Percentiles rank a stretch among this genome's conserved stretches.
phyloP scores from a whole-genome alignment of 2,797 vertebrate species.

The Danionella dracula region DNA sequence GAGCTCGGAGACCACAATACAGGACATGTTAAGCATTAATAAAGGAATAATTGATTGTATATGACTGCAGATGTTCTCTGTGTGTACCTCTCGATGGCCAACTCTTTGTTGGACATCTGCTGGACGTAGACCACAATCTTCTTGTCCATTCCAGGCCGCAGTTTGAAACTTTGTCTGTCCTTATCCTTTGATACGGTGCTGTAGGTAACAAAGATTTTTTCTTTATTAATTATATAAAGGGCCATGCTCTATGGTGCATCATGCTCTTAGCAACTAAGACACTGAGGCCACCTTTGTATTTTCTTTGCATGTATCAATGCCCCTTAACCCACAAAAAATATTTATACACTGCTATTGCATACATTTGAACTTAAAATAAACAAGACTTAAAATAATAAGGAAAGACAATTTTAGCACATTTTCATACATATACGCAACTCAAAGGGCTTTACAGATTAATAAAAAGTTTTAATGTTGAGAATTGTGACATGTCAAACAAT shows the following conservation, averaged over 20 bases:
- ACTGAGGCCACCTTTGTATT: background rate
- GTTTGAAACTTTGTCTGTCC: conserved; percentile 96
- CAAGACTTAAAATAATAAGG: no score
- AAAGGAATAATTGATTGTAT: conserved; percentile 38
- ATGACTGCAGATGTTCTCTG: background rate
- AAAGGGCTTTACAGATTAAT: no score
- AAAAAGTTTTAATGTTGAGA: no score
- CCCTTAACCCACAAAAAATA: no score
- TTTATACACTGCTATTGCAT: no score
- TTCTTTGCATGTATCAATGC: background rate
- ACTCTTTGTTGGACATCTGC: conserved; percentile 95
- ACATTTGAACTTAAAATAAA: no score
- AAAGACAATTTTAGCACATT: no score
- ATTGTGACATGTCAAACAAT: no score
- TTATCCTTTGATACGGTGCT: conserved; percentile 98
- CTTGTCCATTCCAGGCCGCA: conserved; percentile 94
- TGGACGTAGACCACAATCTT: conserved; percentile 97
- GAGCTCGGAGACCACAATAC: conserved; percentile 31
- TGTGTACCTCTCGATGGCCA: conserved; percentile 91
- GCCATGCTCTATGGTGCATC: background rate
- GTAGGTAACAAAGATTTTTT: conserved; percentile 5
- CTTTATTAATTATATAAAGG: background rate
- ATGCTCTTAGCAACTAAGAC: background rate
- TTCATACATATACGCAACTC: no score
- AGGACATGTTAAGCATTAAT: conserved; percentile 39